A percentile compares a stretch with the other conserved stretches of the same genome.
Evolutionary conservation across 1,140 invertebrate genomes (phyloP).

Genomic region (Mycetomoellerius zeteki): DNA sequence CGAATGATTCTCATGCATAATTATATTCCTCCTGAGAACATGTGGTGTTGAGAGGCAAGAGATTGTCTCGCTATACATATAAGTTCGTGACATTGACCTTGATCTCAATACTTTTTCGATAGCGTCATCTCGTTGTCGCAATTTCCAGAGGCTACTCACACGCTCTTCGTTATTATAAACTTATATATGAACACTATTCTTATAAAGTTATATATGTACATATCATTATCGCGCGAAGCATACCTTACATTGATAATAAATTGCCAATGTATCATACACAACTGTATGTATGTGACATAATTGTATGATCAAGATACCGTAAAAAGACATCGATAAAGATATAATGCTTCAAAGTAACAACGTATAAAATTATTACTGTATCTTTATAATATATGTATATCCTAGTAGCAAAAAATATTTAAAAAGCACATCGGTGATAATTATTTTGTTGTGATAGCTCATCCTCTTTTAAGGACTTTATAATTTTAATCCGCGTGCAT

Average conservation of each 20-base stretch:
- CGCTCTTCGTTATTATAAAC: not conserved
- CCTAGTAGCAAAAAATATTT: not conserved
- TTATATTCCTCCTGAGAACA: not conserved
- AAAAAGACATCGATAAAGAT: slow-evolving; percentile 2
- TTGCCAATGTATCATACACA: not conserved
- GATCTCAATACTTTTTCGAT: slow-evolving; percentile 53
- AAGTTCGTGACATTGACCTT: slow-evolving; percentile 47
- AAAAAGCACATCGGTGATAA: not conserved
- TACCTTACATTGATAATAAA: not conserved
- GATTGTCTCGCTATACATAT: not conserved
- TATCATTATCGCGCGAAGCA: no score
- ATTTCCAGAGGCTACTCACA: slow-evolving; percentile 17
- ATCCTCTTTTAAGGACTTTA: not conserved
- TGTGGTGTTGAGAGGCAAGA: not conserved
- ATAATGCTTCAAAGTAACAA: not conserved
- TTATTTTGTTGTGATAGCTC: not conserved
- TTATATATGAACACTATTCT: not conserved
- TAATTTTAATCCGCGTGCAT: slow-evolving; percentile 19
- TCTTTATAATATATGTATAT: not conserved
- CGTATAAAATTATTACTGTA: not conserved
- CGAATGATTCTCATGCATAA: not conserved
- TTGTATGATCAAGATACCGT: not conserved
- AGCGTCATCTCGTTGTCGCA: slow-evolving; percentile 8
- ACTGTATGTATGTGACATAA: not conserved
- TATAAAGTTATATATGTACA: no score